Conservation (phyloP, 2,888 invertebrate genomes). For the Diarsia brunnea region DNA sequence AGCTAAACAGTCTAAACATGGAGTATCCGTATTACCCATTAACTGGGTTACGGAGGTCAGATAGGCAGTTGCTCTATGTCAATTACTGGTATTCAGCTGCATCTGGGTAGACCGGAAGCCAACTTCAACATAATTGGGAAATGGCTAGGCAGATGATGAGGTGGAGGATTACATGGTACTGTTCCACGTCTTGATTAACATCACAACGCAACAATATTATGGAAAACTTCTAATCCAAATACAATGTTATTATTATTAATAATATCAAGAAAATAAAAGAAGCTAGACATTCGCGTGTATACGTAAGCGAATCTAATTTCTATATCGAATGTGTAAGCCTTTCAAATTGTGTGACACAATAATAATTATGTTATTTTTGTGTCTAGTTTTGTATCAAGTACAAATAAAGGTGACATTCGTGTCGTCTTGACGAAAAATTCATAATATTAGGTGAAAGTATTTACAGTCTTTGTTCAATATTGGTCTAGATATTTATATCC, state of each 20-base stretch:
- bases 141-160: background rate
- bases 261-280: constrained; percentile 33
- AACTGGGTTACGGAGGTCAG: too few relatives aligned
- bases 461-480: constrained; percentile 13
- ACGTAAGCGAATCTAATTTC: constrained; percentile 20
- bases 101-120: background rate
- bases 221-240: constrained; percentile 25
- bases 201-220: background rate
- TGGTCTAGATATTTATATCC: background rate
- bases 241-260: constrained; percentile 35
- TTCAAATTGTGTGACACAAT: constrained; percentile 11
- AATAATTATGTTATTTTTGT: constrained; percentile 31
- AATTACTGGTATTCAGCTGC: background rate
- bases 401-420: constrained; percentile 53
- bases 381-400: constrained; percentile 48
- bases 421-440: constrained; percentile 16
- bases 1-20: background rate
- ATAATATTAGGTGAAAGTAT: constrained; percentile 30
- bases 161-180: background rate
- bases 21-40: background rate
- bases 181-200: constrained; percentile 24
- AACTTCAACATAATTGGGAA: background rate
- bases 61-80: background rate
- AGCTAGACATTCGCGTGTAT: constrained; percentile 11
- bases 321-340: constrained; percentile 15